Evolutionary conservation across 2,888 invertebrate species (phyloP), one percentile per base, ranked within the genome.

Genomic region (Fissipunctia ypsillon): DNA sequence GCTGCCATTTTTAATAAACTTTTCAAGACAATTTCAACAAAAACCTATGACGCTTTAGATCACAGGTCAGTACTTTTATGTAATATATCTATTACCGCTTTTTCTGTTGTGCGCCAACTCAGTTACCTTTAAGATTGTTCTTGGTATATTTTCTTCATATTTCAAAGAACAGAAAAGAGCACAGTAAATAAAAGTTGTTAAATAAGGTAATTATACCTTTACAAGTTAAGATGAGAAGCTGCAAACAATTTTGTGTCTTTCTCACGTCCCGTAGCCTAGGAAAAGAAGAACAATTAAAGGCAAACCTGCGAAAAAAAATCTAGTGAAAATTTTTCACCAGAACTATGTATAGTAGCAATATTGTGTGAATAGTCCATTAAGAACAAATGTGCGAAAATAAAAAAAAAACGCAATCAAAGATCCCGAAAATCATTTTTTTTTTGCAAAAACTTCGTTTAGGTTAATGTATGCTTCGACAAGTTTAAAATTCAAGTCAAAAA

Each of bases 31-130:
- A 97, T 99, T 68, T 97, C 97, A 12, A 94, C 97, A 3, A 97
- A 98, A 91, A 96, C 97, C 0, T 98, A 98, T 87, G 98, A 99
- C 91, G 97, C 98, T 0, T 93, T 99, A 60, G 98, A 99, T 92
- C 98, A 98, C 90, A 97, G 98, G 87, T 97, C 97, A 38, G 73
- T 52, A 14, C 52, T 43, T 66, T 14, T 35, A 43, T 61, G 2
- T 31, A 31, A 19, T 41, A 19, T 14, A 22, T 7, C 0, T 22
- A n/a, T n/a, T 25, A 7, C 2, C 14, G 35, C 41, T 19, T 14
- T 31, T 48, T 57, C n/a, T 22, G 22, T 50, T 31, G 10, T 41
- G 3, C 22, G 35, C 12, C 10, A 22, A 22, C 35, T 19, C 25
- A 38, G 6, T 35, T n/a, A 16, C 3, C 12, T 38, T 25, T 52